Base-by-base conservation (phyloP, 2,888 invertebrate species). In the Agonum fuliginosum region DNA sequence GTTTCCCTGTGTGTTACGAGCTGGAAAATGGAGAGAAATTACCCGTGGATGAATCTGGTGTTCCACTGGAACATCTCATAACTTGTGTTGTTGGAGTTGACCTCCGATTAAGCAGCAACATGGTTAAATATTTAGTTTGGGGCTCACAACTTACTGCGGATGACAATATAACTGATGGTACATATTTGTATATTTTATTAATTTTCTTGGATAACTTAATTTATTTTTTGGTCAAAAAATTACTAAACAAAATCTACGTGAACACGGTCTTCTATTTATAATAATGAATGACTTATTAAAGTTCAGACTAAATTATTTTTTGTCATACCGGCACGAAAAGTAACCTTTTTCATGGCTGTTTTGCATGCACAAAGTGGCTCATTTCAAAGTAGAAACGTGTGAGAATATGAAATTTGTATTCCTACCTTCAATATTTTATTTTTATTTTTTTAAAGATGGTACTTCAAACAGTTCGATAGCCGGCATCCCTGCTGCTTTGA, bases 21-120 rank as follows among this genome's bases (percentile, higher is more conserved):
- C 90, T 92, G 8, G 92, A 92, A 84, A 95, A 93, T 85, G 90
- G 91, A 8, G 88, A 89, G 75, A 84, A 89, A 24, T 84, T 93
- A 54, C 86, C 88, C 10, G 86, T 92, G n/a, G 91, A 91, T 82
- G 91, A 91, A 1, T 90, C 87, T 78, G 96, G 97, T 2, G 97
- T 97, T 12, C 93, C 96, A 0, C 86, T 98, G 75, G 98, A 98
- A 85, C 94, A 98, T 87, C 88, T 98, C 73, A 91, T 98, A 22
- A 93, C 96, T 67, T 96, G 95, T 85, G 91, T 97, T 6, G 91
- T 92, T 6, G 93, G 93, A 34, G 90, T 97, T 37, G 89, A 90
- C 81, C 86, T 92, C 24, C 86, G 87, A 54, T 84, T 86, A 17
- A 87, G 88, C 65, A 88, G 89, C 14, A 77, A 77, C 10, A 77